Evolutionary conservation across 2,888 invertebrate species (phyloP).

Genomic region (Folsomia manolachei): DNA sequence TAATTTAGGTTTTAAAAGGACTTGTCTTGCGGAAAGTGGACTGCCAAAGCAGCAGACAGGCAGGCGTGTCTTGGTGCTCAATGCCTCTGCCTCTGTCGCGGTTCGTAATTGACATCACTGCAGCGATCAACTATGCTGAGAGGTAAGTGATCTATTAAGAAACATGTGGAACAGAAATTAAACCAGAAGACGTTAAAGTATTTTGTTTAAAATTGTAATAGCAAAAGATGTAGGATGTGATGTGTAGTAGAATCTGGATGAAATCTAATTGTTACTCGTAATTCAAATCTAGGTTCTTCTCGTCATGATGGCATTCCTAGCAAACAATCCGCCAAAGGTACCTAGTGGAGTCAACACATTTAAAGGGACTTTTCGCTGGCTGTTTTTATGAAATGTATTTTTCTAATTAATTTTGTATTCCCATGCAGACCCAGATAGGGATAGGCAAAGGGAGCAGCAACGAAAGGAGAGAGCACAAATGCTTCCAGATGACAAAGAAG

Average conservation of each 20-base stretch:
- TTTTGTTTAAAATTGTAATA: too few relatives aligned
- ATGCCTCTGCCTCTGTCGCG: constrained; percentile 22
- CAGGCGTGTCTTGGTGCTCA: constrained; percentile 44
- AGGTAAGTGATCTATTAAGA: too few relatives aligned
- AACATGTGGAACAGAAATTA: too few relatives aligned
- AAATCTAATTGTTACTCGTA: too few relatives aligned
- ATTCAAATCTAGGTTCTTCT: constrained; percentile 50
- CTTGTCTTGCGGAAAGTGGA: background rate
- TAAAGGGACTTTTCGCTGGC: background rate
- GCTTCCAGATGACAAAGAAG: constrained; percentile 51
- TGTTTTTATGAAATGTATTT: background rate
- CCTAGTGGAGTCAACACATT: background rate
- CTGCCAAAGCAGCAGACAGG: constrained; percentile 23
- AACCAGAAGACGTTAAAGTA: too few relatives aligned
- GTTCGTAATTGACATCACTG: constrained; percentile 24
- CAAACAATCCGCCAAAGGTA: constrained; percentile 51
- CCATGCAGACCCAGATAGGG: constrained; percentile 51
- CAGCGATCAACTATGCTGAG: constrained; percentile 35
- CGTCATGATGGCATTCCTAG: constrained; percentile 51
- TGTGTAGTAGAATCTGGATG: too few relatives aligned
- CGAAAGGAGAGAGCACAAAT: constrained; percentile 50
- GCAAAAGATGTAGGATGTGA: too few relatives aligned
- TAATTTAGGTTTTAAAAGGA: too few relatives aligned
- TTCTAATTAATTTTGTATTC: constrained; percentile 19
- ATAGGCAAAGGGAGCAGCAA: constrained; percentile 50